Conservation (phyloP, 2,797 vertebrate genomes). For the Spea hammondii region DNA sequence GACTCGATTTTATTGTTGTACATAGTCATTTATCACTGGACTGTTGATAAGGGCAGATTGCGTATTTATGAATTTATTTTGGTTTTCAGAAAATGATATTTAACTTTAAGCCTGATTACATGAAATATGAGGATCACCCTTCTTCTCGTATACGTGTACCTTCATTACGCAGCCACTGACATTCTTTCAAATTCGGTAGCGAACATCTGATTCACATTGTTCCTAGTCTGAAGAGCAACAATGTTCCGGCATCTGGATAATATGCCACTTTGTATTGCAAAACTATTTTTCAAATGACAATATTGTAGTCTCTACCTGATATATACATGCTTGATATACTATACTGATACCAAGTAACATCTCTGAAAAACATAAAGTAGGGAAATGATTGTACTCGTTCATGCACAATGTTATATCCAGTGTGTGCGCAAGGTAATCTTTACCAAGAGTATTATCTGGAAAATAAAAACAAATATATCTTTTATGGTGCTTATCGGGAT, state of each 20-base stretch:
- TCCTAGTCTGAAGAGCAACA: conserved; percentile 12
- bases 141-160: background rate
- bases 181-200: conserved; percentile 26
- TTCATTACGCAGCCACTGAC: conserved; percentile 21
- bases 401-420: background rate
- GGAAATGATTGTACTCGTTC: conserved; percentile 4
- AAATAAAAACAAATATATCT: background rate
- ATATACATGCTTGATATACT: conserved; percentile 19
- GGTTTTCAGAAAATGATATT: conserved; percentile 24
- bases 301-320: conserved; percentile 14
- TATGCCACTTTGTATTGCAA: conserved; percentile 41
- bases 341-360: background rate
- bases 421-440: background rate
- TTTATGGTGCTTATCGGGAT: background rate
- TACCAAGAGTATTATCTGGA: background rate
- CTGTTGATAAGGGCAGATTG: conserved; percentile 30
- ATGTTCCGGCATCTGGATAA: conserved; percentile 27
- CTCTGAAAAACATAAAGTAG: background rate
- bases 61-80: conserved; percentile 36
- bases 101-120: conserved; percentile 12
- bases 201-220: conserved; percentile 21
- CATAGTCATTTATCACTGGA: conserved; percentile 21
- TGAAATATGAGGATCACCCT: conserved; percentile 20
- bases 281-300: conserved; percentile 40
- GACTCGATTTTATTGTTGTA: background rate